Conservation (phyloP, 2,113 vertebrate genomes). For the Dinomys branickii region DNA sequence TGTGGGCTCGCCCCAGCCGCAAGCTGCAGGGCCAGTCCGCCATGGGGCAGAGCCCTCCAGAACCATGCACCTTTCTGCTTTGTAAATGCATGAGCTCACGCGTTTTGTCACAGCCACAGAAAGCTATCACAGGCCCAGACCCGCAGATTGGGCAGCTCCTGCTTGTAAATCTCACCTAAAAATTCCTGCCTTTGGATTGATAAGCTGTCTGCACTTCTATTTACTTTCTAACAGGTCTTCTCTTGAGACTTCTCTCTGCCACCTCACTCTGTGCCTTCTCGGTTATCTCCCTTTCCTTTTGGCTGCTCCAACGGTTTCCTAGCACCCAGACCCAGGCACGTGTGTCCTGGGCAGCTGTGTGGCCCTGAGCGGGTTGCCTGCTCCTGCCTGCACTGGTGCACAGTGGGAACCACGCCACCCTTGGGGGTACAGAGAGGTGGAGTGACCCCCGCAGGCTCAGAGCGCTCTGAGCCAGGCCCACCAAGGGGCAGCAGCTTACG, state of each 20-base stretch:
- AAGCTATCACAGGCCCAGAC: neutral
- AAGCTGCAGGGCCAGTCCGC: neutral
- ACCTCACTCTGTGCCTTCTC: neutral
- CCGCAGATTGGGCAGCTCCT: neutral
- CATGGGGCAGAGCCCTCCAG: neutral
- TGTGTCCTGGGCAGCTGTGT: neutral
- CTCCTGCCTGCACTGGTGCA: neutral
- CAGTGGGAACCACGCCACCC: neutral
- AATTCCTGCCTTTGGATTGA: neutral
- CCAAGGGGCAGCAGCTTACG: slow-evolving; percentile 86
- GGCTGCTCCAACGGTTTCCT: too few relatives aligned
- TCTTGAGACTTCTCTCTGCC: neutral
- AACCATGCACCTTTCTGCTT: neutral
- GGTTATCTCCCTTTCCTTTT: too few relatives aligned
- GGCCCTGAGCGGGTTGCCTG: neutral
- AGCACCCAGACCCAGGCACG: too few relatives aligned
- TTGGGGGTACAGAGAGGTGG: neutral
- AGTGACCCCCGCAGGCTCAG: neutral
- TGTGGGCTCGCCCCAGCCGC: neutral
- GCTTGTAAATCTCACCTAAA: neutral
- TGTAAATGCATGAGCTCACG: neutral
- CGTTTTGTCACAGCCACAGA: neutral
- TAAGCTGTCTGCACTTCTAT: neutral
- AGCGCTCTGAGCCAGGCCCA: neutral
- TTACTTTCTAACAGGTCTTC: neutral